A percentile compares a stretch with the other conserved stretches of the same genome.
These are phyloP conservation scores for Asteroscopus sphinx DNA, from an alignment of 2,888 invertebrate genomes.

Conservation along the genomic window DNA sequence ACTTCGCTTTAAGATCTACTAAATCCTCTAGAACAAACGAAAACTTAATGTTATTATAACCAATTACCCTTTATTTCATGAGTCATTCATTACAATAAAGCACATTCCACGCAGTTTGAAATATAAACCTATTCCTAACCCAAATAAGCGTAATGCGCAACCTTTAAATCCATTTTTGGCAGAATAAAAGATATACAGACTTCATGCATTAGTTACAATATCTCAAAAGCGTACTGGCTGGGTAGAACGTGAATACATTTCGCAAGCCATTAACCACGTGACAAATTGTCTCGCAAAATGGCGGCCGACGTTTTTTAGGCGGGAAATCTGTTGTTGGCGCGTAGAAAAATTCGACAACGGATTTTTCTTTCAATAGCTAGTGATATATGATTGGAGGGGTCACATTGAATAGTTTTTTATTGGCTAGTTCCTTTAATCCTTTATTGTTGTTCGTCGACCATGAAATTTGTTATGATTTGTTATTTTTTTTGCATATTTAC, in stretches of 20 bases:
- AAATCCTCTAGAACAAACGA: slow-evolving; percentile 24
- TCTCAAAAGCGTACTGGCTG: slow-evolving; percentile 64
- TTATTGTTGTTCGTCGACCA: slow-evolving; percentile 69
- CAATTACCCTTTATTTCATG: slow-evolving; percentile 49
- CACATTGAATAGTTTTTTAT: slow-evolving; percentile 76
- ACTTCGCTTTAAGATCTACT: slow-evolving; percentile 25
- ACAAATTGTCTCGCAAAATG: slow-evolving; percentile 89
- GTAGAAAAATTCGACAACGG: slow-evolving; percentile 76
- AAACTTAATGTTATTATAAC: slow-evolving; percentile 33
- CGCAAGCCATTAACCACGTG: slow-evolving; percentile 91
- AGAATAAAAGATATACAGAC: slow-evolving; percentile 57
- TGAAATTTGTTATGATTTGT: slow-evolving; percentile 58
- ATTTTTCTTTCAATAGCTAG: slow-evolving; percentile 81
- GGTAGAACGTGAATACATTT: slow-evolving; percentile 84
- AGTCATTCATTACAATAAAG: slow-evolving; percentile 43
- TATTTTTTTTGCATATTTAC: slow-evolving; percentile 11
- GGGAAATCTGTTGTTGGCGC: slow-evolving; percentile 78
- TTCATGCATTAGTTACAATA: slow-evolving; percentile 61
- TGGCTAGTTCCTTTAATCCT: slow-evolving; percentile 77
- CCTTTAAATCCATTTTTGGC: slow-evolving; percentile 55
- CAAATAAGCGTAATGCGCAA: slow-evolving; percentile 50
- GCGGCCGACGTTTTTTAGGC: slow-evolving; percentile 79
- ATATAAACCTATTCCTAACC: slow-evolving; percentile 48
- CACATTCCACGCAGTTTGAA: slow-evolving; percentile 34
- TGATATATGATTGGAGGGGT: slow-evolving; percentile 78